Evolutionary conservation across 2,888 invertebrate species (phyloP).

Genomic region (Lapara coniferarum): DNA sequence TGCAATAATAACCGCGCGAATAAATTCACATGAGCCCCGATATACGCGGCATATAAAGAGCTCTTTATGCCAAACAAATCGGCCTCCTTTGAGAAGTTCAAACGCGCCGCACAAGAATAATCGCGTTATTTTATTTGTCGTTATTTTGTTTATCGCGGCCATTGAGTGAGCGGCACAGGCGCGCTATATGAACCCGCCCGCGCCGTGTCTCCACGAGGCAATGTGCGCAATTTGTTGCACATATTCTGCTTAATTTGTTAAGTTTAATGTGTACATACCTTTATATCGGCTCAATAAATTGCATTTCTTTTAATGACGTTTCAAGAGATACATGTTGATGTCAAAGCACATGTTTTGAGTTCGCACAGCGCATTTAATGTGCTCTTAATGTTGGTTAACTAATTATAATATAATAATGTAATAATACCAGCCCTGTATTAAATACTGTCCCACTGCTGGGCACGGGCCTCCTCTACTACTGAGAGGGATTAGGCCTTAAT

Average conservation of each 20-base stretch:
- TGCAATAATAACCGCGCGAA: conserved; percentile 77
- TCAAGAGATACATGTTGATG: neutral
- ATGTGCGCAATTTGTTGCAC: conserved; percentile 21
- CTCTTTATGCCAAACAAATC: conserved; percentile 82
- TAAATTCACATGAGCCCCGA: conserved; percentile 73
- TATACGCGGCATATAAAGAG: conserved; percentile 70
- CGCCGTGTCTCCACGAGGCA: conserved; percentile 24
- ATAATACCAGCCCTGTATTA: too few species aligned
- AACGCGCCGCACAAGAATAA: conserved; percentile 67
- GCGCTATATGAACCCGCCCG: conserved; percentile 23
- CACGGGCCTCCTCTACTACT: too few species aligned
- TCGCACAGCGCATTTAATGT: too few species aligned
- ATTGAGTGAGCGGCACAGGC: conserved; percentile 27
- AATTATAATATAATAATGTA: too few species aligned
- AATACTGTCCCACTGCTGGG: too few species aligned
- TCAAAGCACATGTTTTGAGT: too few species aligned
- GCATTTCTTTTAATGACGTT: neutral
- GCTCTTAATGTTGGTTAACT: too few species aligned
- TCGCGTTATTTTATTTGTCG: conserved; percentile 71
- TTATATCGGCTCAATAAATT: neutral
- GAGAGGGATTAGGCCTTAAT: too few species aligned
- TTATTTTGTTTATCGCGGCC: conserved; percentile 52
- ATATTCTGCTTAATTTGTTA: conserved; percentile 9
- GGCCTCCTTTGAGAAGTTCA: conserved; percentile 76
- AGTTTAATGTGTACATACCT: conserved; percentile 4